Evolutionary conservation across 2,113 vertebrate species (phyloP).

Genomic region (Theristicus caerulescens): DNA sequence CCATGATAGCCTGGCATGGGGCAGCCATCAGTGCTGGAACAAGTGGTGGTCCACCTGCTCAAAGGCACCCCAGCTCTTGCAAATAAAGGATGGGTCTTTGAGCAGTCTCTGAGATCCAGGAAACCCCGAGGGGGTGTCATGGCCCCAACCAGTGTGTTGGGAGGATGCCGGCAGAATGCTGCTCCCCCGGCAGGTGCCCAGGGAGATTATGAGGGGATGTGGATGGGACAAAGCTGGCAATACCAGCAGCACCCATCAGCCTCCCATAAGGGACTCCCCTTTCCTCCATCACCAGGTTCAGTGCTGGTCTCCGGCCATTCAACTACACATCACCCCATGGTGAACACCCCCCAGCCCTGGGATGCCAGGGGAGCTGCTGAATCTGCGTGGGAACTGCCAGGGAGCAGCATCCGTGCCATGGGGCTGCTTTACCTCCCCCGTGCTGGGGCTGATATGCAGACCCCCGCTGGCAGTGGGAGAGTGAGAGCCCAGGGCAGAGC

Average conservation of each 20-base stretch:
- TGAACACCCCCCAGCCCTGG: not conserved
- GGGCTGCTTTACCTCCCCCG: not conserved
- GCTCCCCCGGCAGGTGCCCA: not conserved
- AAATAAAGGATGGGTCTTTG: not conserved
- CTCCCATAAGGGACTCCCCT: not conserved
- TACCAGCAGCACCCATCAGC: not conserved
- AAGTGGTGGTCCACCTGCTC: not conserved
- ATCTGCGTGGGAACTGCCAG: not conserved
- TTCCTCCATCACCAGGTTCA: not conserved
- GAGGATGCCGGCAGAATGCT: not conserved
- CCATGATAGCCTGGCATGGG: not conserved
- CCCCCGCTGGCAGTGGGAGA: accelerated
- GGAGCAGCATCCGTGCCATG: accelerated
- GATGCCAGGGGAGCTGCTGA: accelerated
- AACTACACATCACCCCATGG: not conserved
- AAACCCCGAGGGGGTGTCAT: not conserved
- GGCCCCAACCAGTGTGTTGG: accelerated
- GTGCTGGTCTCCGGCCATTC: not conserved
- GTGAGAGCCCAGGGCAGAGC: not conserved
- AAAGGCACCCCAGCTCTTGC: not conserved
- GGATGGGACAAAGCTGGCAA: not conserved
- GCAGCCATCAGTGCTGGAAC: not conserved
- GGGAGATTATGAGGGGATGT: not conserved
- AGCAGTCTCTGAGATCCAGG: not conserved
- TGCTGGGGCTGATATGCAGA: not conserved